Percentiles rank a stretch among this genome's conserved stretches.
These are phyloP conservation scores for Jacana jacana DNA, from an alignment of 2,113 vertebrate species.

Conservation along the genomic window DNA sequence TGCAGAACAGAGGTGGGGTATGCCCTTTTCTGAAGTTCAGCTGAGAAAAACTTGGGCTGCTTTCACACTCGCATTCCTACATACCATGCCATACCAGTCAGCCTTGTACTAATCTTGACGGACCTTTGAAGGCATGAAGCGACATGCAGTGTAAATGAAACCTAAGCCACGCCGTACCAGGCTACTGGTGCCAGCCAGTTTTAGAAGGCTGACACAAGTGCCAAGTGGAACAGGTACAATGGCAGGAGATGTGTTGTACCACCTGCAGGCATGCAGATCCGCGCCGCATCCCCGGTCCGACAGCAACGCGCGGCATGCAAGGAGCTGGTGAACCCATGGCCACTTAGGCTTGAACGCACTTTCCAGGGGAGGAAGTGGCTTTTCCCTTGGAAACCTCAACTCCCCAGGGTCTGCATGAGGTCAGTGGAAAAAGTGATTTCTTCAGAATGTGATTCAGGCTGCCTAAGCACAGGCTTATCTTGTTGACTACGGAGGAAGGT, in stretches of 20 bases:
- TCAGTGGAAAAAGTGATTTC: slow-evolving; percentile 61
- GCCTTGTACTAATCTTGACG: background rate
- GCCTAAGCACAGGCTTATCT: background rate
- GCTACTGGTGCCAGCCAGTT: background rate
- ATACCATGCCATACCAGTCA: slow-evolving; percentile 29
- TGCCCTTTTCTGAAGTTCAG: background rate
- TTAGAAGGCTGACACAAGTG: background rate
- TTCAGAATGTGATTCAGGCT: slow-evolving; percentile 36
- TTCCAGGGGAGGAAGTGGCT: slow-evolving; percentile 56
- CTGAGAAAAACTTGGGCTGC: background rate
- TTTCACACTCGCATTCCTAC: background rate
- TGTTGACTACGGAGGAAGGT: background rate
- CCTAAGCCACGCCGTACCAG: background rate
- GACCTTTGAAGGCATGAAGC: slow-evolving; percentile 42
- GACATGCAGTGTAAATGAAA: slow-evolving; percentile 1
- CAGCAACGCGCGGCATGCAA: background rate
- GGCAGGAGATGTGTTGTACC: background rate
- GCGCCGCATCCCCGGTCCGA: fast-evolving
- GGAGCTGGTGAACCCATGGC: background rate
- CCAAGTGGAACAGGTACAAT: slow-evolving; percentile 25
- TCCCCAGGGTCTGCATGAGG: slow-evolving; percentile 47
- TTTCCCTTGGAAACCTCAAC: slow-evolving; percentile 49
- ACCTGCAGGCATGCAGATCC: slow-evolving; percentile 17
- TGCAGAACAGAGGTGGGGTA: background rate
- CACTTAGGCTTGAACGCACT: slow-evolving; percentile 21